phyloP scores from a whole-genome alignment of 2,113 vertebrate genomes.

The Aplodontia rufa region DNA sequence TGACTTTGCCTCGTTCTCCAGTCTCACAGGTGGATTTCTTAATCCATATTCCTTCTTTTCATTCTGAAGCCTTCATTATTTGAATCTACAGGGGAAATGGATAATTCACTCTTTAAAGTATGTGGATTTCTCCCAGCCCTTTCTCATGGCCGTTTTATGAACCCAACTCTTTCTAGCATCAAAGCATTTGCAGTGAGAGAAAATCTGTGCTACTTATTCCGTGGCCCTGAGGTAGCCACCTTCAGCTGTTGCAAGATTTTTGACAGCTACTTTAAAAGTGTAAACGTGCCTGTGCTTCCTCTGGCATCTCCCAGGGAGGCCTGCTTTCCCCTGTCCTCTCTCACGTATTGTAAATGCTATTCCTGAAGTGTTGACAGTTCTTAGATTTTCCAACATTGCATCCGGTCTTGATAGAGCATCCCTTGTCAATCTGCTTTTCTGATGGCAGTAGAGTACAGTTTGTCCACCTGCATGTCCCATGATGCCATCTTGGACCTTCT shows the following conservation, averaged over 20 bases:
- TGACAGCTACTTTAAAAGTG: not conserved
- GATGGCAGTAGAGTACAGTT: rapidly evolving
- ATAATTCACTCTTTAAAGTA: not conserved
- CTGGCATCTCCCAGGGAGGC: rapidly evolving
- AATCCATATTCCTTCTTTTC: not conserved
- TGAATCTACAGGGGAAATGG: not conserved
- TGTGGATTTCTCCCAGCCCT: not conserved
- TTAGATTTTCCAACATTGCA: not conserved
- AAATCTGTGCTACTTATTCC: rapidly evolving
- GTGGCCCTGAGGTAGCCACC: rapidly evolving
- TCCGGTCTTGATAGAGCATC: rapidly evolving
- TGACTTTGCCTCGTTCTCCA: not conserved
- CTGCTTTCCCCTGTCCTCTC: not conserved
- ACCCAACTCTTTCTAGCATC: not conserved
- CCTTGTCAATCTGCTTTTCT: not conserved
- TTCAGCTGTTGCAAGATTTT: rapidly evolving
- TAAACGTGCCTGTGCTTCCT: rapidly evolving
- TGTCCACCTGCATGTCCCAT: rapidly evolving
- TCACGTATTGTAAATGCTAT: rapidly evolving
- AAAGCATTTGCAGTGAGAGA: not conserved
- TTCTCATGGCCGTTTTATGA: not conserved
- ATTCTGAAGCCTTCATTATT: not conserved
- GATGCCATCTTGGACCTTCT: not conserved
- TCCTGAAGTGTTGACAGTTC: not conserved
- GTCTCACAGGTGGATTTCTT: no score